phyloP scores from a whole-genome alignment of 2,113 vertebrate genomes.

The Xiphorhynchus elegans region DNA sequence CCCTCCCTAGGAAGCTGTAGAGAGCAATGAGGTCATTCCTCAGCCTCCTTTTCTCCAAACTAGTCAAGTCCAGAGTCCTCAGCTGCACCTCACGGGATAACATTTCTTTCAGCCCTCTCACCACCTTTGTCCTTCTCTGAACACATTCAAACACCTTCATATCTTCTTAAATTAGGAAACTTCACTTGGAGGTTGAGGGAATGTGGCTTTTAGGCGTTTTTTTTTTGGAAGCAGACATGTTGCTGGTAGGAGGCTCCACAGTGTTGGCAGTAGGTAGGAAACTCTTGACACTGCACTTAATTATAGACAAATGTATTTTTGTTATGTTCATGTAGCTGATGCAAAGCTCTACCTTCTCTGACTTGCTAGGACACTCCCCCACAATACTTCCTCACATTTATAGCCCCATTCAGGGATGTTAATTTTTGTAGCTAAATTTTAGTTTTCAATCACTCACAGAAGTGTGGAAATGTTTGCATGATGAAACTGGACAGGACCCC shows the following conservation, averaged over 20 bases:
- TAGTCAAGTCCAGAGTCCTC: background rate
- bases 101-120: background rate
- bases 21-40: background rate
- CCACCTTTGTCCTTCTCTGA: background rate
- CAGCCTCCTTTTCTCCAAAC: background rate
- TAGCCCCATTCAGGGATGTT: rapidly evolving
- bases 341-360: background rate
- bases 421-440: background rate
- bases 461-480: background rate
- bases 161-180: background rate
- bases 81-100: background rate
- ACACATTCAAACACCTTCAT: background rate
- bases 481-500: background rate
- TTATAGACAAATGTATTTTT: background rate
- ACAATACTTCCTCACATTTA: background rate
- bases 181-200: background rate
- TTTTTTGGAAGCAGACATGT: background rate
- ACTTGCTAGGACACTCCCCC: background rate
- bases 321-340: background rate
- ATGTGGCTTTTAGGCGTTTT: background rate
- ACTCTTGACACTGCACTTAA: background rate
- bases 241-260: background rate
- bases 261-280: background rate
- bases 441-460: background rate
- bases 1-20: background rate